A percentile compares a stretch with the other conserved stretches of the same genome.
These are phyloP conservation scores for Eumaeus atala DNA, from an alignment of 1,140 invertebrate genomes.

Conservation along the genomic window DNA sequence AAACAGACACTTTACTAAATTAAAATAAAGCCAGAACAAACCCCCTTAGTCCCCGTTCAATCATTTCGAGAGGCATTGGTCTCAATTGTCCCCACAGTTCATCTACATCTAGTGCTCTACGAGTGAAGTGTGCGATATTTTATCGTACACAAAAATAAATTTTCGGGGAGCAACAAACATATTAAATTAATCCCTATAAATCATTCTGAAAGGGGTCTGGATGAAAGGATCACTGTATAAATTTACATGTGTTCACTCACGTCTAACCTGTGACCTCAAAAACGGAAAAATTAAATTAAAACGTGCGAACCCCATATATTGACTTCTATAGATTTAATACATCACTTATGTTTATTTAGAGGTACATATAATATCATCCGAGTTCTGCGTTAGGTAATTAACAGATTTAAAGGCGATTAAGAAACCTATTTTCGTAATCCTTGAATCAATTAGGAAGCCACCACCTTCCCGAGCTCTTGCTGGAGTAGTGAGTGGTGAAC, in stretches of 20 bases:
- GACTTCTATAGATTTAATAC: no score
- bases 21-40: conserved; percentile 67
- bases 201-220: conserved; percentile 8
- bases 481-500: no score
- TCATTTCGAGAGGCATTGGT: conserved; percentile 62
- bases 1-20: conserved; percentile 70
- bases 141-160: conserved; percentile 20
- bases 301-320: no score
- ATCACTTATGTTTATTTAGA: no score
- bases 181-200: conserved; percentile 4
- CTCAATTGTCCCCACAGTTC: conserved; percentile 54
- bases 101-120: conserved; percentile 42
- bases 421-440: no score
- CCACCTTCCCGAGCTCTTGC: no score
- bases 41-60: conserved; percentile 66
- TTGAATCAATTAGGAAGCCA: no score
- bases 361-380: no score
- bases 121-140: conserved; percentile 37
- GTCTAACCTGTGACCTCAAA: conserved; percentile 7
- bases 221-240: background rate
- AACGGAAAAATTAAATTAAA: background rate
- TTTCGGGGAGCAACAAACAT: conserved; percentile 11
- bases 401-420: no score
- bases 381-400: no score
- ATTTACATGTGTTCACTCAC: conserved; percentile 5